phyloP scores from a whole-genome alignment of 2,888 invertebrate genomes.

The Folsomia manolachei region DNA sequence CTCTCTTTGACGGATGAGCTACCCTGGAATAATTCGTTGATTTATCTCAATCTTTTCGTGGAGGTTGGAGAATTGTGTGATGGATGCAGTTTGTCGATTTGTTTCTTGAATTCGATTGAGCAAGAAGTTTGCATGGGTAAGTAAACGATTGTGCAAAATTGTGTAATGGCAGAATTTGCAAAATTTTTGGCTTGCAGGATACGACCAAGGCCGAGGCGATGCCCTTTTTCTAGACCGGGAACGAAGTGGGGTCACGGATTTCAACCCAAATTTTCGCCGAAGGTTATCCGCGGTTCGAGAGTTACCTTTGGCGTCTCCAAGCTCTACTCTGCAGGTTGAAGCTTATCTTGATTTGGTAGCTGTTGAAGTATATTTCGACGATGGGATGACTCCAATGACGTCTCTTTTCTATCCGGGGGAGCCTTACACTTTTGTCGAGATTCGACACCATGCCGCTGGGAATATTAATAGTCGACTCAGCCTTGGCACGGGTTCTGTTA shows the following conservation, averaged over 20 bases:
- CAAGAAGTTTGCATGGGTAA: slow-evolving; percentile 20
- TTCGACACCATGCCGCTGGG: slow-evolving; percentile 23
- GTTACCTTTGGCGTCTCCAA: not conserved
- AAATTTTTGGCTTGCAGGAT: not conserved
- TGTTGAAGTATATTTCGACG: slow-evolving; percentile 45
- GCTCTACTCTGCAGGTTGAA: slow-evolving; percentile 23
- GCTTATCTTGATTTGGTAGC: slow-evolving; percentile 39
- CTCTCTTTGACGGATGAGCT: not conserved
- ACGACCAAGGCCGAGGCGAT: slow-evolving; percentile 9
- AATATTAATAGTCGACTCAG: slow-evolving; percentile 13
- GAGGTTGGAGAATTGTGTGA: slow-evolving; percentile 18
- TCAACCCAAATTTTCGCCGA: slow-evolving; percentile 15
- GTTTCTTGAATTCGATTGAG: slow-evolving; percentile 18
- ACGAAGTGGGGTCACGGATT: slow-evolving; percentile 27
- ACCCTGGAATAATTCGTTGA: slow-evolving; percentile 19
- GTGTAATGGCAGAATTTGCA: not conserved
- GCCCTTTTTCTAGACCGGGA: slow-evolving; percentile 31
- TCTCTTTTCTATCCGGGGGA: slow-evolving; percentile 37
- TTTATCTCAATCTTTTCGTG: slow-evolving; percentile 26
- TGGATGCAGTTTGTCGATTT: slow-evolving; percentile 22
- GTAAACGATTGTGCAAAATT: not conserved
- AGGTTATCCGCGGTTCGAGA: slow-evolving; percentile 27
- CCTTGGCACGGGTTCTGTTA: not conserved
- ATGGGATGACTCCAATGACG: slow-evolving; percentile 40
- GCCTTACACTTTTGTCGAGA: slow-evolving; percentile 23